Evolutionary conservation across 2,888 invertebrate genomes (phyloP), one percentile per base, ranked within the genome.

Genomic region (Orchestes rusci): DNA sequence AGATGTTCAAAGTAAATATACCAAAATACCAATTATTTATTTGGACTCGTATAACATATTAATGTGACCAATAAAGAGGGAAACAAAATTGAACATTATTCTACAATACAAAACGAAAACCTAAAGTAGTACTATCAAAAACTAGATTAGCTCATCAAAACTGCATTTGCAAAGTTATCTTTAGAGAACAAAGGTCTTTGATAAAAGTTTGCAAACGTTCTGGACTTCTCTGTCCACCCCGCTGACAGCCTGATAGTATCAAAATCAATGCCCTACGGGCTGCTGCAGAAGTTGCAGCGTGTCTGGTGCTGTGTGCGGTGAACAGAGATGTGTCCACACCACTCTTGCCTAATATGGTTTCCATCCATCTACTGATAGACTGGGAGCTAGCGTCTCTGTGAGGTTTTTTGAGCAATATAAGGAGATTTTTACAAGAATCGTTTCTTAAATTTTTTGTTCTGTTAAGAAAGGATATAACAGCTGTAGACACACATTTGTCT

Each of bases 241-340:
- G 55, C 57, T n/a, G 55, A 41, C 20, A 48, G 48, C 15, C 44
- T 35, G 30, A 58, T 59, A 2, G 30, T 32, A 33, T 58, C 56
- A 13, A 56, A 36, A 36, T 53, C 12, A 46, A 48, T 3, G 34
- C 39, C 7, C 19, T 39, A 12, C 34, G 16, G 3, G 39, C 39
- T 16, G 44, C 44, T 45, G 39, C 45, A 43, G 33, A 43, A n/a
- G n/a, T n/a, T n/a, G n/a, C n/a, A n/a, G n/a, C n/a, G n/a, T n/a
- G n/a, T n/a, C n/a, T n/a, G n/a, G n/a, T n/a, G n/a, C n/a, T n/a
- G n/a, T n/a, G n/a, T n/a, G n/a, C n/a, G n/a, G n/a, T n/a, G n/a
- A n/a, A n/a, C n/a, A n/a, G n/a, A n/a, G n/a, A n/a, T n/a, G n/a
- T n/a, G n/a, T n/a, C n/a, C n/a, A n/a, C n/a, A n/a, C n/a, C n/a